A percentile compares a stretch with the other conserved stretches of the same genome.
These are phyloP conservation scores for Sympetrum striolatum DNA, from an alignment of 2,888 invertebrate species.

Conservation along the genomic window DNA sequence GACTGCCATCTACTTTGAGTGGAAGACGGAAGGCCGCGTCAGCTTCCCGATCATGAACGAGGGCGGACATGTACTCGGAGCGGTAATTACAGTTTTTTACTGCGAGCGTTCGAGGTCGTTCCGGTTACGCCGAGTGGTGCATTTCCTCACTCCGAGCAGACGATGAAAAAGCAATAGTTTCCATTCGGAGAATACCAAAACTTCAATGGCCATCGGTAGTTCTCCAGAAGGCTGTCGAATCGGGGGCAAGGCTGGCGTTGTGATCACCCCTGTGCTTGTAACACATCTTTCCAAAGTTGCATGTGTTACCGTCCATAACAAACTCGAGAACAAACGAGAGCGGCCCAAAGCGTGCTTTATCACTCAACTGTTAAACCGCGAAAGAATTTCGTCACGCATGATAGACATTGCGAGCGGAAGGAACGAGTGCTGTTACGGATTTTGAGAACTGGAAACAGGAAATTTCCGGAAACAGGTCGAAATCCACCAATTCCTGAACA, in stretches of 20 bases:
- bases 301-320: too few species aligned
- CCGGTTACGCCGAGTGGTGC: not conserved
- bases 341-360: too few species aligned
- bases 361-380: too few species aligned
- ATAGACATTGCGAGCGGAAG: too few species aligned
- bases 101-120: not conserved
- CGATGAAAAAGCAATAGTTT: not conserved
- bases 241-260: constrained; percentile 21
- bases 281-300: too few species aligned
- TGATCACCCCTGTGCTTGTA: too few species aligned
- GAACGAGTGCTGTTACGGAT: too few species aligned
- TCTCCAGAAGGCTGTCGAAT: not conserved
- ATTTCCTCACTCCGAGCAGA: not conserved
- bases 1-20: too few species aligned
- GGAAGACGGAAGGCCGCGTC: not conserved
- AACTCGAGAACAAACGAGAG: too few species aligned
- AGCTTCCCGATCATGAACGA: not conserved
- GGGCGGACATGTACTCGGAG: not conserved
- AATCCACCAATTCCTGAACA: too few species aligned
- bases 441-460: not conserved
- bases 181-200: constrained; percentile 19
- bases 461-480: not conserved
- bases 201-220: not conserved
- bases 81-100: not conserved
- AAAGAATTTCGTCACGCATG: not conserved